phyloP scores from a whole-genome alignment of 2,113 vertebrate genomes.

The Sceloporus tristichus region DNA sequence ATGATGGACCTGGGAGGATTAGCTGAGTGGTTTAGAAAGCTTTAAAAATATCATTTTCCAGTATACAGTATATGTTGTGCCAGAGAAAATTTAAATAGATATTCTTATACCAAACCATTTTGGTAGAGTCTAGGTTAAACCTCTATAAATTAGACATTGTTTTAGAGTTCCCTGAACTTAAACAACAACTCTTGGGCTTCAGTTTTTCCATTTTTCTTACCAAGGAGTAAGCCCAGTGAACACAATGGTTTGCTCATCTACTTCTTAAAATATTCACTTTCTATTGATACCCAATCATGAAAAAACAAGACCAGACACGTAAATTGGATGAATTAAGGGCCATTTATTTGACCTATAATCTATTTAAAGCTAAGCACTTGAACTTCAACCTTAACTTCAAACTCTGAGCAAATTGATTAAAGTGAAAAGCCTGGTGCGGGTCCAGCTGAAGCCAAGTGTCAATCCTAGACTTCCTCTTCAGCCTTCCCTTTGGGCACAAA shows the following conservation, averaged over 20 bases:
- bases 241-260: not conserved
- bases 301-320: too few species aligned
- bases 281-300: too few species aligned
- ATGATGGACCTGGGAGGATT: constrained; percentile 1
- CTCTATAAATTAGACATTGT: not conserved
- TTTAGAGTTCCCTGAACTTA: not conserved
- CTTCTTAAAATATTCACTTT: too few species aligned
- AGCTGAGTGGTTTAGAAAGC: constrained; percentile 28
- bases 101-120: constrained; percentile 6
- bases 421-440: too few species aligned
- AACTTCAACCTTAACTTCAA: too few species aligned
- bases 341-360: too few species aligned
- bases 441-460: too few species aligned
- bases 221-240: not conserved
- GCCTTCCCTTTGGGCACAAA: too few species aligned
- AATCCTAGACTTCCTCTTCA: too few species aligned
- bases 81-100: constrained; percentile 12
- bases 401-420: too few species aligned
- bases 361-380: too few species aligned
- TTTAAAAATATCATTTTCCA: not conserved
- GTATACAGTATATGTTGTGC: not conserved
- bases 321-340: too few species aligned
- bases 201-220: not conserved
- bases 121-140: not conserved
- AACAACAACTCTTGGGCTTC: not conserved